Conservation (phyloP, 2,113 vertebrate species). For the Corynorhinus townsendii region DNA sequence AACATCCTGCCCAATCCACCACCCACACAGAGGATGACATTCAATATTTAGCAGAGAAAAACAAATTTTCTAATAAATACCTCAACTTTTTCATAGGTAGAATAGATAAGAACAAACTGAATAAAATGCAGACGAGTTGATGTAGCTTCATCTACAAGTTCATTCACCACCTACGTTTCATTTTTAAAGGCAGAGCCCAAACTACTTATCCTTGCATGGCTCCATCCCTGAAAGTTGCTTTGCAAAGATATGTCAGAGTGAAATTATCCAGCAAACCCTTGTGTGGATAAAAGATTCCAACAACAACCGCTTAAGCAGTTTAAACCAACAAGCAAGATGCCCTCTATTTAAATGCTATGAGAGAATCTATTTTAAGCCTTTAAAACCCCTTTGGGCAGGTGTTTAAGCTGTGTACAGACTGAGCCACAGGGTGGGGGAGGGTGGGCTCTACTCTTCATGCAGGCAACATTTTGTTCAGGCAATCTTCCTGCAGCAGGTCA, state of each 20-base stretch:
- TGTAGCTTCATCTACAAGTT: not conserved
- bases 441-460: constrained; percentile 74
- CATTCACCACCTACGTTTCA: not conserved
- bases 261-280: constrained; percentile 79
- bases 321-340: constrained; percentile 80
- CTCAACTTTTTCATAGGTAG: not conserved
- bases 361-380: constrained; percentile 85
- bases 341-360: constrained; percentile 82
- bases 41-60: not conserved
- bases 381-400: constrained; percentile 88
- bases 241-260: constrained; percentile 67
- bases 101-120: not conserved
- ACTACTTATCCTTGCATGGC: not conserved
- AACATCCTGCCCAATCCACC: not conserved
- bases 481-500: constrained; percentile 83
- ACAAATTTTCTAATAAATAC: not conserved
- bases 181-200: not conserved
- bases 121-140: not conserved
- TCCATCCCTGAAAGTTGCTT: constrained; percentile 42
- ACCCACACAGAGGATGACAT: not conserved
- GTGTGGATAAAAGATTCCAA: constrained; percentile 81
- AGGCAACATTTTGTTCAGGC: constrained; percentile 83
- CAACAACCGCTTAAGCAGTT: constrained; percentile 84
- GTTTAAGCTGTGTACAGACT: constrained; percentile 76
- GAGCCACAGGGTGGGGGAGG: constrained; percentile 71